These are phyloP conservation scores for Venusia cambrica DNA, from an alignment of 2,888 invertebrate genomes.

Conservation along the genomic window DNA sequence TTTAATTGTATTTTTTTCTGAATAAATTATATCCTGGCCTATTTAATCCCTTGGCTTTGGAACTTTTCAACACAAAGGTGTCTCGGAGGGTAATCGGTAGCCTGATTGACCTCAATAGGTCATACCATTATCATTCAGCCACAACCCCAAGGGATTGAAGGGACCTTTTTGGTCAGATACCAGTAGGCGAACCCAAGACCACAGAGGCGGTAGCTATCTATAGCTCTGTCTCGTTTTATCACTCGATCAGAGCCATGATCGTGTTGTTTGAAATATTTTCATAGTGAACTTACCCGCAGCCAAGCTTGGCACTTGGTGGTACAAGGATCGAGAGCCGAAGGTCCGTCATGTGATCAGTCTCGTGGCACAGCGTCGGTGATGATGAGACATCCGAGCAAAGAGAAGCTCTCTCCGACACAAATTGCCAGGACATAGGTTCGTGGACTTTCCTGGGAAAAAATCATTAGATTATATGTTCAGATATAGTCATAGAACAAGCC, in stretches of 20 bases:
- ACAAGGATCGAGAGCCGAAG: slow-evolving; percentile 89
- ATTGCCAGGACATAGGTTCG: slow-evolving; percentile 92
- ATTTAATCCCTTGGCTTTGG: too few species aligned
- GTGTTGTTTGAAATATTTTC: neutral
- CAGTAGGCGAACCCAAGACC: too few species aligned
- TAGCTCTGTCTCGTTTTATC: slow-evolving; percentile 1
- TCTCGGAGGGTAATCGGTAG: too few species aligned
- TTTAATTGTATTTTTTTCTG: too few species aligned
- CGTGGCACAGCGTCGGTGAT: slow-evolving; percentile 69
- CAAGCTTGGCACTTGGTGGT: slow-evolving; percentile 90
- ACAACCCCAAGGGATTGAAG: too few species aligned
- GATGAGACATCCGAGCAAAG: slow-evolving; percentile 78
- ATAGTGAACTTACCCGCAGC: slow-evolving; percentile 86
- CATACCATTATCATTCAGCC: too few species aligned
- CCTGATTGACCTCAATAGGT: too few species aligned
- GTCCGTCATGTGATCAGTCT: slow-evolving; percentile 81
- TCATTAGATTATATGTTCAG: neutral
- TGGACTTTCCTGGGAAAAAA: slow-evolving; percentile 81
- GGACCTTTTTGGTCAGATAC: too few species aligned
- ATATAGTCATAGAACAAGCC: neutral
- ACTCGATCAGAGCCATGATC: neutral
- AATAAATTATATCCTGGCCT: too few species aligned
- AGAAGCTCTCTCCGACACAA: slow-evolving; percentile 83
- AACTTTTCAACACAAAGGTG: too few species aligned
- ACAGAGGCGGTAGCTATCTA: slow-evolving; percentile 4